Base-by-base conservation (phyloP, 2,797 vertebrate genomes). In the Kryptopterus vitreolus region DNA sequence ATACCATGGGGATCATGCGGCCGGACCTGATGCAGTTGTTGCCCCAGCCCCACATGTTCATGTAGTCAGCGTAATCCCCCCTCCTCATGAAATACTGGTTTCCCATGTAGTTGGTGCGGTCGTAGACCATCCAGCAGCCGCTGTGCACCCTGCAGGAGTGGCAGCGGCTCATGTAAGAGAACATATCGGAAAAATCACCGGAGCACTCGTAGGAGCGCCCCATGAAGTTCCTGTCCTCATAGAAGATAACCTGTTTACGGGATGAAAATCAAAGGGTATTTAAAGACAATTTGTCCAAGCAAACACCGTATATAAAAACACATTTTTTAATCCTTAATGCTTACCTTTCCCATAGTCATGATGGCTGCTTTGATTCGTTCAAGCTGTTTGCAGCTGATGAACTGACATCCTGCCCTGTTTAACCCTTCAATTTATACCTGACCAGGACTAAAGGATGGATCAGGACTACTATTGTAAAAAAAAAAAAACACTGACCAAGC, bases 71-170 rank as follows among this genome's bases (percentile, higher is more conserved):
- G 31, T 73, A 73, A 15, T 82, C 75, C 20, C 75, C 80, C 68
- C 68, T 78, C 66, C 68, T 82, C 75, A 82, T 78, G 81, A 82
- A 82, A 52, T 71, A 65, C 53, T 75, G 35, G 61, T 75, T 74
- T 24, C 70, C 71, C 50, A 66, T 74, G 59, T 46, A 74, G 70
- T 62, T 72, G 69, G n/a, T 50, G 68, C 24, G 46, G 38, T 70
- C 68, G 24, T 52, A 70, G 24, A 61, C 78, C 62, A 76, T 81
- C 69, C 70, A 81, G 61, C 79, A 81, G n/a, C 71, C 71, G 3
- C 71, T 66, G 29, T 73, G 59, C 58, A 80, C 70, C 70, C 70
- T 80, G 58, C 78, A 80, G 26, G 78, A 80, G 48, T 66, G 62
- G 33, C 76, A 77, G 61, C 76, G 76, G 62, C 76, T 77, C 76